phyloP scores from a whole-genome alignment of 2,797 vertebrate species.

The Buceros bicornis region DNA sequence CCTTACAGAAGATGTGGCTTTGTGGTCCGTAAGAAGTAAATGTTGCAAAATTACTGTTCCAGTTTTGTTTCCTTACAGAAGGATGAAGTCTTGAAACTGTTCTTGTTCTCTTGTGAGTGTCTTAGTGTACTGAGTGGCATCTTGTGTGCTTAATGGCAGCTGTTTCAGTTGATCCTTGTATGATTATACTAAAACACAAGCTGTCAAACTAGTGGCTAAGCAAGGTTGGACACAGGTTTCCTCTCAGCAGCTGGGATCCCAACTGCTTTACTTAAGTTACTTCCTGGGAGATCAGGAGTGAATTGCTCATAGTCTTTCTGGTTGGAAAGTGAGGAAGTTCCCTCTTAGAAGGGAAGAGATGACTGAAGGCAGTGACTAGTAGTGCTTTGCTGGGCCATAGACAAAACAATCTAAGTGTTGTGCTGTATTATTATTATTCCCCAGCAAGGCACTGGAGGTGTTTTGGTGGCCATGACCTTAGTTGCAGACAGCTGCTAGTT shows the following conservation, averaged over 20 bases:
- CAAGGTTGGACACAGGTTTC: background rate
- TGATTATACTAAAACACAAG: background rate
- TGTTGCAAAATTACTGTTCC: background rate
- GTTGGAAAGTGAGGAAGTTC: background rate
- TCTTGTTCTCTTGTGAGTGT: background rate
- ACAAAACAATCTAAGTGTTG: background rate
- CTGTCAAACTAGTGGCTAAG: background rate
- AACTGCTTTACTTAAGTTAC: background rate
- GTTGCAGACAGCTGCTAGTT: background rate
- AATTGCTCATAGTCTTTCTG: background rate
- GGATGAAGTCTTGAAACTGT: background rate
- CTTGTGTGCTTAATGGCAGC: background rate
- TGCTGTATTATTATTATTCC: background rate
- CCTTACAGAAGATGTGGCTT: background rate
- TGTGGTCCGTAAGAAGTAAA: background rate
- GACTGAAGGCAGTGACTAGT: background rate
- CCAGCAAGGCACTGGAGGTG: background rate
- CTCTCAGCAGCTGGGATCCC: background rate
- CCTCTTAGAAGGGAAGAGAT: background rate
- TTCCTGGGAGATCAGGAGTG: constrained; percentile 39
- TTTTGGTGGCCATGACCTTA: background rate
- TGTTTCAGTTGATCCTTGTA: background rate
- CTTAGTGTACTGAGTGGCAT: background rate
- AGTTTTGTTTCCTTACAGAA: background rate
- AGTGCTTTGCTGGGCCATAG: background rate